Conservation (phyloP, 2,888 invertebrate genomes). For the Drosophila maculinotata region DNA sequence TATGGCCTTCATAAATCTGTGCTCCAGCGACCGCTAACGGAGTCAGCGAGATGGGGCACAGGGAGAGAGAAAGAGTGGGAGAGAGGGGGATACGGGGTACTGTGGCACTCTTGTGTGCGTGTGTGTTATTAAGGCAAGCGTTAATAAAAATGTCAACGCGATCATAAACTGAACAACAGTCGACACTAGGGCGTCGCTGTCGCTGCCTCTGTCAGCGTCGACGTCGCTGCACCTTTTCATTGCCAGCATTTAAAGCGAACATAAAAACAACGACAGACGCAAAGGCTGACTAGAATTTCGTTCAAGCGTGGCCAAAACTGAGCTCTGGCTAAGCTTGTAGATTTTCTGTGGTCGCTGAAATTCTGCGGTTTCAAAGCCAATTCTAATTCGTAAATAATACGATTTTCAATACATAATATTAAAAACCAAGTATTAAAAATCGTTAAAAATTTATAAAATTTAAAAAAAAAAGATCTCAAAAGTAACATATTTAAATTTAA, state of each 20-base stretch:
- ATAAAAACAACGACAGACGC: constrained; percentile 55
- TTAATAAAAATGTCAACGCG: constrained; percentile 80
- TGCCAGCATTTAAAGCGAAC: constrained; percentile 66
- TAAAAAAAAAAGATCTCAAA: too few species aligned
- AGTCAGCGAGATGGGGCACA: neutral
- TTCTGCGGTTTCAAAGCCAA: too few species aligned
- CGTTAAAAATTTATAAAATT: too few species aligned
- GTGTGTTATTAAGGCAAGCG: constrained; percentile 61
- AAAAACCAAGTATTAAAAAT: too few species aligned
- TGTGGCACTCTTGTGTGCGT: too few species aligned
- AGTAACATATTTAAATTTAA: too few species aligned
- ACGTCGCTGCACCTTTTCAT: constrained; percentile 48
- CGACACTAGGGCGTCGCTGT: constrained; percentile 65
- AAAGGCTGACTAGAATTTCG: constrained; percentile 28
- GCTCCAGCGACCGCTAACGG: constrained; percentile 29
- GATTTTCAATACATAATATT: too few species aligned
- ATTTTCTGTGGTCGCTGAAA: too few species aligned
- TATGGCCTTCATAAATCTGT: constrained; percentile 78
- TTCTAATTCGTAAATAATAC: too few species aligned
- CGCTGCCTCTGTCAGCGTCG: constrained; percentile 8
- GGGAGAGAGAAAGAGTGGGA: constrained; percentile 1
- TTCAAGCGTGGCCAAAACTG: constrained; percentile 19
- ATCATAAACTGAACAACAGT: constrained; percentile 67
- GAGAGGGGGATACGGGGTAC: too few species aligned
- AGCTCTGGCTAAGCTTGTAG: too few species aligned